phyloP scores from a whole-genome alignment of 2,797 vertebrate genomes.

The Paguma larvata region DNA sequence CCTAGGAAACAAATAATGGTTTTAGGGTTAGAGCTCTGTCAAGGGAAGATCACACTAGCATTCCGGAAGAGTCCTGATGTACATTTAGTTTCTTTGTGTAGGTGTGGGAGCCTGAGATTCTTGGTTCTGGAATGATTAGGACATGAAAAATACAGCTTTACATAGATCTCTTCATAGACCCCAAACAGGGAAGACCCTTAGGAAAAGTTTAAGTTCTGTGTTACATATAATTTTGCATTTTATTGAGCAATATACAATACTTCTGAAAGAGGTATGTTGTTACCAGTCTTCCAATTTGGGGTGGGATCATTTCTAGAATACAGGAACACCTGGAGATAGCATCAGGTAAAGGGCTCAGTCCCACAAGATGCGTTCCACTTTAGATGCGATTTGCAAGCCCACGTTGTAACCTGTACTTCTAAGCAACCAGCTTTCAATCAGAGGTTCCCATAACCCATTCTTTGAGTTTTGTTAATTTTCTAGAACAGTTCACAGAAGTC shows the following conservation, averaged over 20 bases:
- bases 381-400: background rate
- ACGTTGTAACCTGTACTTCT: background rate
- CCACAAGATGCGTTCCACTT: background rate
- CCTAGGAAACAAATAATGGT: background rate
- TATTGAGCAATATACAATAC: background rate
- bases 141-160: background rate
- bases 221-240: background rate
- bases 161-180: background rate
- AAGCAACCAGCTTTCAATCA: background rate
- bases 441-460: background rate
- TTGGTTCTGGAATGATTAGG: slow-evolving; percentile 12
- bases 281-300: background rate
- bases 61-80: background rate
- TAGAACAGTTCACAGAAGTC: background rate
- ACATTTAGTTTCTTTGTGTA: slow-evolving; percentile 15
- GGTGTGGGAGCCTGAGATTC: background rate
- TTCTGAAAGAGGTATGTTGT: background rate
- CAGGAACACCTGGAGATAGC: background rate
- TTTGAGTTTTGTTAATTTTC: background rate
- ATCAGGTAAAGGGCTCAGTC: background rate
- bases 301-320: background rate
- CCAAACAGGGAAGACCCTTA: background rate
- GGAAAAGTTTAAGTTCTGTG: background rate
- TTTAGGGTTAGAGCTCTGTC: slow-evolving; percentile 1
- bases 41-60: background rate